phyloP scores from a whole-genome alignment of 2,888 invertebrate genomes.

The Himalopsyche tibetana region DNA sequence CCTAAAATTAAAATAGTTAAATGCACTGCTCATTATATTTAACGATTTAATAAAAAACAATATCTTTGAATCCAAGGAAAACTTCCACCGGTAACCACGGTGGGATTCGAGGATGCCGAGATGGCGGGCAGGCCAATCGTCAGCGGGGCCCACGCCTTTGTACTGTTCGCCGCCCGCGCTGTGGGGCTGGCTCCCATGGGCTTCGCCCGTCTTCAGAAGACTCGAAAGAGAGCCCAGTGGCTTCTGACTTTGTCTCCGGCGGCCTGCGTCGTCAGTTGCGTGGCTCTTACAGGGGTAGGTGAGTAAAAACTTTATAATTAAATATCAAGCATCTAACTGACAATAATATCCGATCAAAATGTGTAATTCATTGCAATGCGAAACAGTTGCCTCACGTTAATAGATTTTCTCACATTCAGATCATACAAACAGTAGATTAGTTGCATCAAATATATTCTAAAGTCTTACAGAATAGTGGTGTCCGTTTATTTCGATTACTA shows the following conservation, averaged over 20 bases:
- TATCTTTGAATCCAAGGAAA: not conserved
- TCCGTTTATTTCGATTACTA: too few relatives aligned
- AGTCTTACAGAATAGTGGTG: too few relatives aligned
- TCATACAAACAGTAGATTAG: too few relatives aligned
- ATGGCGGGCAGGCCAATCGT: conserved; percentile 70
- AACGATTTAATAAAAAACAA: too few relatives aligned
- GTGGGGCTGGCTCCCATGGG: conserved; percentile 73
- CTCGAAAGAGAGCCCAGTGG: conserved; percentile 55
- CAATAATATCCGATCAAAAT: too few relatives aligned
- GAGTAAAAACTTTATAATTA: not conserved
- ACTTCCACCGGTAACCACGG: not conserved
- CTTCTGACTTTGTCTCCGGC: conserved; percentile 54
- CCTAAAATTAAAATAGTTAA: too few relatives aligned
- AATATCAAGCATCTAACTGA: not conserved
- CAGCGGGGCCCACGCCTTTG: conserved; percentile 75
- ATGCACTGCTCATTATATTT: too few relatives aligned
- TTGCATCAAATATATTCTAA: too few relatives aligned
- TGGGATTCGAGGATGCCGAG: conserved; percentile 20
- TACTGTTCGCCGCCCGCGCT: conserved; percentile 74
- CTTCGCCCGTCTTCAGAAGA: conserved; percentile 46
- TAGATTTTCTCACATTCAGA: too few relatives aligned
- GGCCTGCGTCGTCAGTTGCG: conserved; percentile 58
- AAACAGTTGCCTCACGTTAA: too few relatives aligned
- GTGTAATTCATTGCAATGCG: too few relatives aligned
- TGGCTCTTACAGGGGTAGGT: conserved; percentile 57